Evolutionary conservation across 1,140 invertebrate species (phyloP), one percentile per base, ranked within the genome.

Genomic region (Aplysia californica): DNA sequence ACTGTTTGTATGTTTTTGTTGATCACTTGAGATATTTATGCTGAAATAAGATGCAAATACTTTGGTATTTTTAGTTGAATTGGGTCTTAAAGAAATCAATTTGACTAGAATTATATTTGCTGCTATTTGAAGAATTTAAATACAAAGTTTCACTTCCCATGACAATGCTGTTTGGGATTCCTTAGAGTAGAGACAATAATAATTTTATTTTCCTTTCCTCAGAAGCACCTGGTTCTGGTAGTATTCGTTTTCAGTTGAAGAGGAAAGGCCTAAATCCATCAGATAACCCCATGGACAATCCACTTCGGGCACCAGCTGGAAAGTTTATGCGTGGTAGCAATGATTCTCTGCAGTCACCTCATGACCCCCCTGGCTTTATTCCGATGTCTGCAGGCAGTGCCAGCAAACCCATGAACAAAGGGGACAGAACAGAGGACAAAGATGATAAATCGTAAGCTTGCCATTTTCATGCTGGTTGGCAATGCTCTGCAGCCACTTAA

Each of bases 201-300:
- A 29, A 23, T 3, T 39, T 69, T 31, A 0, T n/a, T 44, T 55
- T 67, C 38, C 29, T 41, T 76, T 36, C 67, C 69, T 29, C 59
- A 82, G 77, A 82, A 75, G 80, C 81, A 39, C 78, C 85, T 38
- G 82, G 80, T 55, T 55, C 82, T 41, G 80, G 79, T 67, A 85
- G 87, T 1, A 85, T 88, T 29, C 77, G 85, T 36, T 88, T 88
- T 76, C 82, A 85, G 50, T 77, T 88, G 31, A 88, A 87, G 58
- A 82, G 82, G 66, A 84, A 85, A 39, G 82, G 81, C 59, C 35
- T 76, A 65, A 70, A 77, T 75, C 50, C 71, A 78, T 75, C 76
- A 23, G 36, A 58, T 29, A 64, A 41, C 29, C 23, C 70, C 0
- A 18, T 55, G 59, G 44, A 65, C 18, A 77, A 67, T 41, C 70